A percentile compares a stretch with the other conserved stretches of the same genome.
These are phyloP conservation scores for Elgaria multicarinata DNA, from an alignment of 2,113 vertebrate species.

Conservation along the genomic window DNA sequence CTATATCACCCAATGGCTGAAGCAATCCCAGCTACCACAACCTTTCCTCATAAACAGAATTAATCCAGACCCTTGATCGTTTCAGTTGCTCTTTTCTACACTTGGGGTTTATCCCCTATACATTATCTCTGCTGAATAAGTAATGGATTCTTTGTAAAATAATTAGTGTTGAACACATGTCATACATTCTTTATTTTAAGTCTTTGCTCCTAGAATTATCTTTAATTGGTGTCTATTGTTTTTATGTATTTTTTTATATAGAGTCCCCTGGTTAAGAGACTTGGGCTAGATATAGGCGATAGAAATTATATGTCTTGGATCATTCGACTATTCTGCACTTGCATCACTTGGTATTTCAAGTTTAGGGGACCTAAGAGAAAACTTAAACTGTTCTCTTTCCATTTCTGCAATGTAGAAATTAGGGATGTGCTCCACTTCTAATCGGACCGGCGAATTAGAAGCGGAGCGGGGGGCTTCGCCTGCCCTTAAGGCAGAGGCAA, in stretches of 20 bases:
- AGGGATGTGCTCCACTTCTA: too few relatives aligned
- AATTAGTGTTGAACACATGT: background rate
- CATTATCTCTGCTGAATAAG: background rate
- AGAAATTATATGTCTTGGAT: background rate
- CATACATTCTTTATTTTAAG: background rate
- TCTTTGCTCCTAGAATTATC: background rate
- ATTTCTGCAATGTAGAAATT: conserved; percentile 21
- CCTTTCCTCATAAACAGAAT: too few relatives aligned
- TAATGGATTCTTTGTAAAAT: background rate
- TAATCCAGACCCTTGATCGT: too few relatives aligned
- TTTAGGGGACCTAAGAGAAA: too few relatives aligned
- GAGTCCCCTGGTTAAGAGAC: background rate
- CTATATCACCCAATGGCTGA: too few relatives aligned
- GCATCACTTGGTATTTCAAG: background rate
- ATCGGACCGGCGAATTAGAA: too few relatives aligned
- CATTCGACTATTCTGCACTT: background rate
- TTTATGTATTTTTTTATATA: background rate
- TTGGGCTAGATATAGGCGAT: background rate
- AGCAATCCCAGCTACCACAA: too few relatives aligned
- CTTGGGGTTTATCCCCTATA: background rate
- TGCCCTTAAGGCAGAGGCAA: too few relatives aligned
- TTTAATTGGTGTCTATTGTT: background rate
- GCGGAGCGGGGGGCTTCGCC: too few relatives aligned
- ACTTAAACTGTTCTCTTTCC: background rate
- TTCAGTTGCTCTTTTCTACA: too few relatives aligned